phyloP scores from a whole-genome alignment of 2,888 invertebrate species.

The Ormyrus thymus region DNA sequence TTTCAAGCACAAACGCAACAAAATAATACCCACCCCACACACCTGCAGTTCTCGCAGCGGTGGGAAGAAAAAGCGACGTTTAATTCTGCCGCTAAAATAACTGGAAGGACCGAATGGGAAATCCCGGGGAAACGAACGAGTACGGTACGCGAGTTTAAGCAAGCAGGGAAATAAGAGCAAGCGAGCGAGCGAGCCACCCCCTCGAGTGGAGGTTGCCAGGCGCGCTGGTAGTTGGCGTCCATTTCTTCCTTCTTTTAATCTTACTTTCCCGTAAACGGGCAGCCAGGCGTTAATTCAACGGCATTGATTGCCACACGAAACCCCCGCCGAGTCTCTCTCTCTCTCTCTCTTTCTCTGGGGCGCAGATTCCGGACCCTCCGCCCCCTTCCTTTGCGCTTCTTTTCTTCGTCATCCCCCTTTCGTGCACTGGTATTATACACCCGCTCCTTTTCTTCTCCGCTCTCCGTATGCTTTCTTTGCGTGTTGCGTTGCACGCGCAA shows the following conservation, averaged over 20 bases:
- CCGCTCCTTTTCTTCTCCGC: constrained; percentile 4
- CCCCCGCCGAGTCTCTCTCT: constrained; percentile 60
- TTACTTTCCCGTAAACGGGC: constrained; percentile 74
- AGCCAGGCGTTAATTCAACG: constrained; percentile 74
- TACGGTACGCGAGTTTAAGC: constrained; percentile 57
- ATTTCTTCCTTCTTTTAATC: constrained; percentile 74
- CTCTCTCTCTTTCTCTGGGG: constrained; percentile 25
- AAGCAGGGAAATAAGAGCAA: constrained; percentile 63
- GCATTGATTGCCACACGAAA: constrained; percentile 73
- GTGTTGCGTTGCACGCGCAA: constrained; percentile 24
- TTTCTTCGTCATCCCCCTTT: neutral
- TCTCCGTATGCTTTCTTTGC: constrained; percentile 24
- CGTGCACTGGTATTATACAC: neutral
- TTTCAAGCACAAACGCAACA: neutral
- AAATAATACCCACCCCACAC: neutral
- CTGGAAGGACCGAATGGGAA: constrained; percentile 45
- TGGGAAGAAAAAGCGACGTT: constrained; percentile 34
- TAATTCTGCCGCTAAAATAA: constrained; percentile 49
- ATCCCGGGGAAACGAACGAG: constrained; percentile 40
- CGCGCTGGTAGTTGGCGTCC: constrained; percentile 62
- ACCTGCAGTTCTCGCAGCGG: neutral
- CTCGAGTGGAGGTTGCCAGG: constrained; percentile 32
- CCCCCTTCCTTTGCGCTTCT: constrained; percentile 20
- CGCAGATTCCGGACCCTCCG: constrained; percentile 58
- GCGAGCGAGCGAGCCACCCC: neutral